Evolutionary conservation across 2,113 vertebrate genomes (phyloP).

Genomic region (Sterna hirundo): DNA sequence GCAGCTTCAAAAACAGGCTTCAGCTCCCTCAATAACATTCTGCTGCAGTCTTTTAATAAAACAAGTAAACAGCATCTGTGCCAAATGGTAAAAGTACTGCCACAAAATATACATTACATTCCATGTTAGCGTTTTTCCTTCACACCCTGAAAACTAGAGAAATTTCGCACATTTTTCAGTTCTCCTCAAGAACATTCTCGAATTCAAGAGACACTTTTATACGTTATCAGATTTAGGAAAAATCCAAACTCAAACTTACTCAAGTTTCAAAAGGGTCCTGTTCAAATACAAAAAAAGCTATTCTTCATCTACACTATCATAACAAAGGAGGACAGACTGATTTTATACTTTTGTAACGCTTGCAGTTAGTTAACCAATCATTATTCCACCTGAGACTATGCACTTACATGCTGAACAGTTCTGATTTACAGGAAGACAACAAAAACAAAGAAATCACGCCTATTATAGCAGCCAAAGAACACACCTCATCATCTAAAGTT

Average conservation of each 20-base stretch:
- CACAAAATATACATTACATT: background rate
- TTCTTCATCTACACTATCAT: fast-evolving
- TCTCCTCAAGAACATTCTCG: background rate
- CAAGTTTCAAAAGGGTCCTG: background rate
- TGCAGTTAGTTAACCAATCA: background rate
- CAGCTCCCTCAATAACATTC: background rate
- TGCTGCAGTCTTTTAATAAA: background rate
- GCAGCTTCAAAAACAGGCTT: background rate
- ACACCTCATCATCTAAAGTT: background rate
- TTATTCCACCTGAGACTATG: background rate
- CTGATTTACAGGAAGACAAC: background rate
- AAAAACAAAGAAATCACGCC: background rate
- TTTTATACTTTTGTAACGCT: background rate
- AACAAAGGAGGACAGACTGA: background rate
- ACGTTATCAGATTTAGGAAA: background rate
- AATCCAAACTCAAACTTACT: background rate
- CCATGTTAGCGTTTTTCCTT: fast-evolving
- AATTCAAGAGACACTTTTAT: background rate
- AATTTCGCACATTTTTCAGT: background rate
- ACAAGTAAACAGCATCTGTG: background rate
- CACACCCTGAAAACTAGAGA: background rate
- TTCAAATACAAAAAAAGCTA: background rate
- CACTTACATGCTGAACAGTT: background rate
- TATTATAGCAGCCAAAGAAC: background rate
- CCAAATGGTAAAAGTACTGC: background rate